These are phyloP conservation scores for Portunus trituberculatus DNA, from an alignment of 1,140 invertebrate genomes.

Conservation along the genomic window DNA sequence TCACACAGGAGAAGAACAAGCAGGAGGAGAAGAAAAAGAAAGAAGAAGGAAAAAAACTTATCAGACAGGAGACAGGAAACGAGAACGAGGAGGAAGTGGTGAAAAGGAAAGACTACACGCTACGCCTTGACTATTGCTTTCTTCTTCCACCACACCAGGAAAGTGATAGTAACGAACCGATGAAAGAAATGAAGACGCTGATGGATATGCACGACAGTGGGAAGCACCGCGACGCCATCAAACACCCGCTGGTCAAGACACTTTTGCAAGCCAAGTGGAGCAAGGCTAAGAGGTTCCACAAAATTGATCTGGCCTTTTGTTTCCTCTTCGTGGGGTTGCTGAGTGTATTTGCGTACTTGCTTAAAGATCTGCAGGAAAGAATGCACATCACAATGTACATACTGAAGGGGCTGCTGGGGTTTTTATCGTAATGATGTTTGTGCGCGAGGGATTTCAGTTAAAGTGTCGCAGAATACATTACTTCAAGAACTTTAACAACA, in stretches of 20 bases:
- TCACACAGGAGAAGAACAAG: constrained; percentile 47
- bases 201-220: constrained; percentile 71
- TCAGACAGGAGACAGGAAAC: constrained; percentile 43
- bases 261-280: constrained; percentile 92
- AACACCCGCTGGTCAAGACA: constrained; percentile 89
- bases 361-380: constrained; percentile 64
- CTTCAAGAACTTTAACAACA: constrained; percentile 74
- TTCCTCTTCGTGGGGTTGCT: constrained; percentile 85
- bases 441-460: constrained; percentile 73
- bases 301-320: constrained; percentile 87
- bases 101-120: constrained; percentile 65
- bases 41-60: no score
- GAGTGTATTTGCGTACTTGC: constrained; percentile 71
- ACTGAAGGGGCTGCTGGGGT: constrained; percentile 62
- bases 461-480: constrained; percentile 40
- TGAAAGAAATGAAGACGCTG: constrained; percentile 69
- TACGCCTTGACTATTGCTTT: constrained; percentile 72
- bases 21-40: constrained; percentile 63
- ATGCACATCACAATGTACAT: constrained; percentile 24
- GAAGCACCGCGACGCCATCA: constrained; percentile 80
- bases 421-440: constrained; percentile 67
- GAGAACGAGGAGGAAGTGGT: constrained; percentile 61
- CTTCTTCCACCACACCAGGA: constrained; percentile 56
- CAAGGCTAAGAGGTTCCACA: constrained; percentile 87
- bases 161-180: not conserved